Evolutionary conservation across 2,888 invertebrate genomes (phyloP), one percentile per base, ranked within the genome.

Genomic region (Diarsia mendica): DNA sequence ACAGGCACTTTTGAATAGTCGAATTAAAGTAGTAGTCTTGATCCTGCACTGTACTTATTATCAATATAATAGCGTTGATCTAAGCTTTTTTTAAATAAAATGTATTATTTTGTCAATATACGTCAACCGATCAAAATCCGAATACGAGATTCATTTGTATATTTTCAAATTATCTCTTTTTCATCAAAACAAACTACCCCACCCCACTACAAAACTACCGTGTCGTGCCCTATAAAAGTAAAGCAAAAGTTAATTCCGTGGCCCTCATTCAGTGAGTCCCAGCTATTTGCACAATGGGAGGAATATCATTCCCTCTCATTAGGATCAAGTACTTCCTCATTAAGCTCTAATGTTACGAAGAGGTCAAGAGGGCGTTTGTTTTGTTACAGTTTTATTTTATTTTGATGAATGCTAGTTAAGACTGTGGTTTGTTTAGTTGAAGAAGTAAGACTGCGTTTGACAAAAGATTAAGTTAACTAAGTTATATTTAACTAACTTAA

Each of bases 271-370:
- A 33, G 49, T 67, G 13, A 68, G 68, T 64, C 53, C 61, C 63
- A 13, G 66, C 70, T 66, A 69, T 84, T 82, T 84, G 11, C 71
- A 75, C 85, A 79, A 79, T 82, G 64, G 72, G 72, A 79, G 64
- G 64, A 69, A 85, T 85, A 74, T 83, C 71, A 70, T 72, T 79
- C 66, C 39, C 69, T 15, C 69, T 80, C 77, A 84, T 86, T 86
- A 86, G 64, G 64, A 77, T 63, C 63, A 84, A 84, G 84, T 49
- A 61, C 66, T 75, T 73, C 71, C 86, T 84, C 71, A 80, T 80
- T 83, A 83, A 53, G 73, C 6, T 58, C 64, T 70, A 72, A 85
- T 85, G 69, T 72, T 61, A 67, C 61, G 23, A 53, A 60, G 68
- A 72, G 82, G 72, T 64, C 72, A 81, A 66, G 71, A 28, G 28